Evolutionary conservation across 64 coral and sea anemone genomes (phyloP).

Genomic region (Catalaphyllia jardinei): DNA sequence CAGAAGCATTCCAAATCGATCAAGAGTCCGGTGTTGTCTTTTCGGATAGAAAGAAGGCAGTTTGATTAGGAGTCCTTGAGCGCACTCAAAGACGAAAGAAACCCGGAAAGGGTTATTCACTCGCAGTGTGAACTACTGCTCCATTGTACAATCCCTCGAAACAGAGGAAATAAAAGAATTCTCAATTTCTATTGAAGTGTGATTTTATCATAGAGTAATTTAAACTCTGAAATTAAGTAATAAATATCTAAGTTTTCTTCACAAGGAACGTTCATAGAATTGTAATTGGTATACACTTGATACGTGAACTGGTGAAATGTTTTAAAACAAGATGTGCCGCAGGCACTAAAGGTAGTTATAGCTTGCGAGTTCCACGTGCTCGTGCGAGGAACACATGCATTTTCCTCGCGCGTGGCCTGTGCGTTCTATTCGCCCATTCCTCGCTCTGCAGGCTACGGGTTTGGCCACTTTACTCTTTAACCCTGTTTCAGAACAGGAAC

Average conservation of each 20-base stretch:
- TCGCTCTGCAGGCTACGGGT: too few species aligned
- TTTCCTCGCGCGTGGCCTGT: too few species aligned
- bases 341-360: too few species aligned
- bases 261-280: too few species aligned
- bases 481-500: too few species aligned
- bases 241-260: background rate
- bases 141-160: constrained; percentile 14
- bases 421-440: too few species aligned
- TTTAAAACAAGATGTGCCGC: too few species aligned
- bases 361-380: too few species aligned
- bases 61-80: background rate
- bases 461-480: too few species aligned
- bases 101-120: background rate
- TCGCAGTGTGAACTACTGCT: background rate
- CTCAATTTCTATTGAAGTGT: constrained; percentile 8
- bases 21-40: background rate
- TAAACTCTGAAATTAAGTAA: background rate
- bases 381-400: too few species aligned
- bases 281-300: too few species aligned
- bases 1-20: background rate
- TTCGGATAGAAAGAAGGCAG: background rate
- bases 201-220: constrained; percentile 4
- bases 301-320: too few species aligned
- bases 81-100: background rate
- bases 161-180: constrained; percentile 43